phyloP scores from a whole-genome alignment of 1,140 invertebrate species.

The Reticulitermes speratus region DNA sequence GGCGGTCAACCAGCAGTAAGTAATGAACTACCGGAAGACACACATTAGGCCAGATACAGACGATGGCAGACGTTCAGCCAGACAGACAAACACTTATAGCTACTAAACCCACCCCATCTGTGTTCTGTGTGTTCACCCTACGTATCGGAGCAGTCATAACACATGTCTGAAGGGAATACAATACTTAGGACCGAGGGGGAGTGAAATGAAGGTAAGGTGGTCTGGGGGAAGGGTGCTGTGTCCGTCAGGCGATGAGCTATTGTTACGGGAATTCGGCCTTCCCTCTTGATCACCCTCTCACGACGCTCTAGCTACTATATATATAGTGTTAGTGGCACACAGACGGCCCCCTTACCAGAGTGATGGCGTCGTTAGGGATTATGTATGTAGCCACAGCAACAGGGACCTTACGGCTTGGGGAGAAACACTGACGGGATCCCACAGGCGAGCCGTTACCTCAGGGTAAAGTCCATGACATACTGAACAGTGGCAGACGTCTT shows the following conservation, averaged over 20 bases:
- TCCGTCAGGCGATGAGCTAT: not conserved
- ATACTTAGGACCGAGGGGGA: not conserved
- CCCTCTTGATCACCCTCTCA: not conserved
- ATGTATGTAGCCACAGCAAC: not conserved
- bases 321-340: not conserved
- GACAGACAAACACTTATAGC: not conserved
- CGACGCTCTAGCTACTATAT: not conserved
- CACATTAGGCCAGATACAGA: not conserved
- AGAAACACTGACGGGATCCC: not conserved
- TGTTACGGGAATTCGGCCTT: not conserved
- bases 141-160: not conserved
- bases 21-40: not conserved
- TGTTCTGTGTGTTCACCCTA: not conserved
- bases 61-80: not conserved
- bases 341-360: not conserved
- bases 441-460: not conserved
- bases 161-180: conserved; percentile 6
- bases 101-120: not conserved
- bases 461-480: too few relatives aligned
- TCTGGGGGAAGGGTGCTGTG: not conserved
- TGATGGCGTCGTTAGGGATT: not conserved
- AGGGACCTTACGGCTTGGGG: not conserved
- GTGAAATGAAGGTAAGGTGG: not conserved
- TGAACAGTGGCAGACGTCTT: too few relatives aligned
- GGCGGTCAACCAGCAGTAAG: not conserved